phyloP scores from a whole-genome alignment of 2,113 vertebrate species.

The Eonycteris spelaea region DNA sequence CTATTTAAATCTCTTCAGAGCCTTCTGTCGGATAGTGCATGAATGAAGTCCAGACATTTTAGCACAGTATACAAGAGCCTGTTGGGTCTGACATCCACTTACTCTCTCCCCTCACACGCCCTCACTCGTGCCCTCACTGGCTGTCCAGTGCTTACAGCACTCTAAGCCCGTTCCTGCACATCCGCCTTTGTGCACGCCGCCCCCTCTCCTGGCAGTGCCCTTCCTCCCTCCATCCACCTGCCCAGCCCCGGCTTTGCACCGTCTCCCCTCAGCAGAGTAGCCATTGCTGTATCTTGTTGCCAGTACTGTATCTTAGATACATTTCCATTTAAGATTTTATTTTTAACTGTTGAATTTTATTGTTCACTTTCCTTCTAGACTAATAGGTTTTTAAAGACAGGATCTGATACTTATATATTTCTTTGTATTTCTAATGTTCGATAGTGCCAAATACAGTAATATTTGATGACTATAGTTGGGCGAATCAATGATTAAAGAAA shows the following conservation, averaged over 20 bases:
- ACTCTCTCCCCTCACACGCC: not conserved
- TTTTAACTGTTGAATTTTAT: not conserved
- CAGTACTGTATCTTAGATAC: not conserved
- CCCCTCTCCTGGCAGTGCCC: not conserved
- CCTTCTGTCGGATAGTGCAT: not conserved
- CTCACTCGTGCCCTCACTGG: too few species aligned
- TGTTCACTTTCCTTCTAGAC: not conserved
- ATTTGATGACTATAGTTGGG: not conserved
- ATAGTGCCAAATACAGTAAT: not conserved
- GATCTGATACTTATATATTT: not conserved
- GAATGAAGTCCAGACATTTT: not conserved
- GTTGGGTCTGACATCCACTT: too few species aligned
- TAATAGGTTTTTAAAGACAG: not conserved
- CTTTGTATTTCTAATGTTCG: not conserved
- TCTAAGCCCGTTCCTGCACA: fast-evolving
- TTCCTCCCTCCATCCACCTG: not conserved
- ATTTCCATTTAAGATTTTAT: not conserved
- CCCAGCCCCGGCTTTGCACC: too few species aligned
- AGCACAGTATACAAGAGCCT: not conserved
- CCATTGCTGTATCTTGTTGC: not conserved
- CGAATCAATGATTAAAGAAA: not conserved
- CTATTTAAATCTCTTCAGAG: not conserved
- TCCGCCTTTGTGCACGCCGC: not conserved
- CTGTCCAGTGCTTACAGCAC: fast-evolving
- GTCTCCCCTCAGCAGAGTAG: not conserved